Conservation (phyloP, 2,797 vertebrate genomes). For the Peromyscus melanophrys region DNA sequence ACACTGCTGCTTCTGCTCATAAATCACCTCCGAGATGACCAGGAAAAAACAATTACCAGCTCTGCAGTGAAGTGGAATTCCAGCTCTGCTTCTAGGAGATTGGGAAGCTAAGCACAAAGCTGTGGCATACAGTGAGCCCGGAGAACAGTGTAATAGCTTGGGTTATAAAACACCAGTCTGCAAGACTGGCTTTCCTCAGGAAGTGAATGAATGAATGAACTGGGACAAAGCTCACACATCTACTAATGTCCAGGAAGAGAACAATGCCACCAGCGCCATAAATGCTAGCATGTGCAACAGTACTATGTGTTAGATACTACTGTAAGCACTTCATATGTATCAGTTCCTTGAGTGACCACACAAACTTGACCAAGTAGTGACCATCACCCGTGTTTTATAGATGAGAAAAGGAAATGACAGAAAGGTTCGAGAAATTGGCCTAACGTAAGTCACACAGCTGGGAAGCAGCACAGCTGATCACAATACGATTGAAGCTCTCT, state of each 20-base stretch:
- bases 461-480: background rate
- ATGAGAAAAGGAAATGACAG: conserved; percentile 56
- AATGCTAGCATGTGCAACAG: background rate
- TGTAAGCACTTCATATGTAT: background rate
- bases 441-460: background rate
- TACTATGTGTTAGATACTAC: background rate
- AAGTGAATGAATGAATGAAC: background rate
- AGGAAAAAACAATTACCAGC: conserved; percentile 57
- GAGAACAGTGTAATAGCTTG: background rate
- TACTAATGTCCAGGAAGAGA: background rate
- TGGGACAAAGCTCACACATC: conserved; percentile 12
- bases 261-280: background rate
- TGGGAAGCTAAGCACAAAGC: background rate
- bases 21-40: conserved; percentile 58
- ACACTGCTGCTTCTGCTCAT: conserved; percentile 31
- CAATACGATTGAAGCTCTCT: background rate
- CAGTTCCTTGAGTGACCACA: conserved; percentile 13
- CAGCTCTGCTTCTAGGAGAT: conserved; percentile 10
- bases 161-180: background rate
- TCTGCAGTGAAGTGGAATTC: conserved; percentile 46
- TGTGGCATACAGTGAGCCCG: background rate
- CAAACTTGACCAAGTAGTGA: conserved; percentile 14
- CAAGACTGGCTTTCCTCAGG: background rate
- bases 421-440: conserved; percentile 13
- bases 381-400: background rate